A percentile compares a stretch with the other conserved stretches of the same genome.
Evolutionary conservation across 2,888 invertebrate species (phyloP).

Genomic region (Empis livida): DNA sequence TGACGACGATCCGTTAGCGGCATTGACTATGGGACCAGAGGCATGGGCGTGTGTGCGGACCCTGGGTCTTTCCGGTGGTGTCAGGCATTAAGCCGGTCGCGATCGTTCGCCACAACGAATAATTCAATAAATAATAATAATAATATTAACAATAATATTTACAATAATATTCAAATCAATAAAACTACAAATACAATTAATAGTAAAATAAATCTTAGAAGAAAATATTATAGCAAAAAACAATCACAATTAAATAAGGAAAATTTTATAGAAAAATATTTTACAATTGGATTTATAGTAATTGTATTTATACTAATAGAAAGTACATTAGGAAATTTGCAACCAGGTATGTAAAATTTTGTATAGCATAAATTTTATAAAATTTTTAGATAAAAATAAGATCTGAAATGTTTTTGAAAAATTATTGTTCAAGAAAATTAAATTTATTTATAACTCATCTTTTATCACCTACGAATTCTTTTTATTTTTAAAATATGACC

Average conservation of each 20-base stretch:
- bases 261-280: constrained; percentile 14
- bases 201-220: neutral
- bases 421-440: no score
- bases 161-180: constrained; percentile 27
- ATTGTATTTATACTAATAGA: constrained; percentile 25
- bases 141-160: constrained; percentile 9
- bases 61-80: constrained; percentile 56
- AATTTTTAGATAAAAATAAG: no score
- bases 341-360: constrained; percentile 25
- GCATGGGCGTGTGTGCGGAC: constrained; percentile 84
- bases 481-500: no score
- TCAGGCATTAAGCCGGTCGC: constrained; percentile 48
- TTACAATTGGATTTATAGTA: constrained; percentile 23
- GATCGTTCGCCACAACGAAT: constrained; percentile 39
- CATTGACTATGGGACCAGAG: constrained; percentile 75
- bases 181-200: constrained; percentile 10
- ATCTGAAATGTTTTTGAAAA: no score
- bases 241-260: constrained; percentile 7
- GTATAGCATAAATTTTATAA: no score
- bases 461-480: no score
- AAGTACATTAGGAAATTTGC: constrained; percentile 31
- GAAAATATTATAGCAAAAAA: neutral
- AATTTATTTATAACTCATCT: no score
- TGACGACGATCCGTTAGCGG: constrained; percentile 68
- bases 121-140: constrained; percentile 18